Base-by-base conservation (phyloP, 1,140 invertebrate species). In the Sarcophaga peregrina region DNA sequence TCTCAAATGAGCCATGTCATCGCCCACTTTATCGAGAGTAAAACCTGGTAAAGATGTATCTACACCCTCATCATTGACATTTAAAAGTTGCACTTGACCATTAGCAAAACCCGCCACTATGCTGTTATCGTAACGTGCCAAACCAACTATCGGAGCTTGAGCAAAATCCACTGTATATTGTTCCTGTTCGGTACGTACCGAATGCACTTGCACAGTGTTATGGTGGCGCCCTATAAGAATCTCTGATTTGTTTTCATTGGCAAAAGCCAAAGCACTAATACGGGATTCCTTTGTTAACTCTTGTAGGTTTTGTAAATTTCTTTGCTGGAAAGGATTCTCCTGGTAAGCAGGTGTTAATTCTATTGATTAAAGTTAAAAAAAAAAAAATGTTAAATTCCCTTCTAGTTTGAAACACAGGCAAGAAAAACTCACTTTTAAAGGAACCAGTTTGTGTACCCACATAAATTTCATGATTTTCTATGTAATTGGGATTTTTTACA, bases 251-350 rank as follows among this genome's bases (percentile, higher is more conserved):
- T 94, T 90, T 0, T 91, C 87, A 85, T 95, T 93, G 2, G 92
- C 93, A 94, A 95, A 97, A 10, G 91, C 91, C 88, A 97, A 91
- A 2, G 92, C 91, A 1, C 93, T 94, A 25, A 98, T 90, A 0
- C 90, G 85, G 3, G 92, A 92, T 48, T 92, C 91, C 85, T 93
- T 93, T 78, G 91, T 89, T 48, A 93, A 82, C 1, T 86, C 84
- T 47, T 90, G 91, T 3, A 93, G 86, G 37, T 92, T 90, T 13
- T 91, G 90, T 4, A 93, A 84, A 82, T 93, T 93, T 9, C 76
- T 85, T 68, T 90, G 90, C 3, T 82, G 82, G 48, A 87, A 82
- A 0, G 90, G 90, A 47, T 85, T 88, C 17, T 88, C 85, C 8
- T 89, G 86, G 8, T 84, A 82, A 1, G 84, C 84, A 5, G 89